These are phyloP conservation scores for Metallyticus violacea DNA, from an alignment of 2,888 invertebrate species.

Conservation along the genomic window DNA sequence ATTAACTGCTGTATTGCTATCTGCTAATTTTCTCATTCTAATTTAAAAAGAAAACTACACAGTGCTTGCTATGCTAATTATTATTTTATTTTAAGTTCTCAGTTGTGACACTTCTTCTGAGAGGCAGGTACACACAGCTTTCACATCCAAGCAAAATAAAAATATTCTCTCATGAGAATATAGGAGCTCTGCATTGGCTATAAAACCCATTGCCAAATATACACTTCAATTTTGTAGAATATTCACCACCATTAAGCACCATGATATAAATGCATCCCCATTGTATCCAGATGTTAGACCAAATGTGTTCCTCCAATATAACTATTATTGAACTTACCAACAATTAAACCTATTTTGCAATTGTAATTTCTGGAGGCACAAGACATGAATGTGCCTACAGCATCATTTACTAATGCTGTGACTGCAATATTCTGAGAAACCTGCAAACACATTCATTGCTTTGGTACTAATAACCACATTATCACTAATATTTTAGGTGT, in stretches of 20 bases:
- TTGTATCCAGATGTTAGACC: not conserved
- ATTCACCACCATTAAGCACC: not conserved
- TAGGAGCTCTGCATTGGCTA: not conserved
- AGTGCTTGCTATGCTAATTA: too few relatives aligned
- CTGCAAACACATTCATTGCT: constrained; percentile 50
- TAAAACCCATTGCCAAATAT: not conserved
- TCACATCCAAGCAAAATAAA: too few relatives aligned
- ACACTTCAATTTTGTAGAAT: not conserved
- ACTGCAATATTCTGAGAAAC: constrained; percentile 74
- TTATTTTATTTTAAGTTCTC: too few relatives aligned
- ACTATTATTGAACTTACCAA: constrained; percentile 60
- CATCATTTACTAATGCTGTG: constrained; percentile 90
- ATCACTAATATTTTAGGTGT: too few relatives aligned
- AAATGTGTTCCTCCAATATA: not conserved
- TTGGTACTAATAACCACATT: not conserved
- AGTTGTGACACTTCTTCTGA: too few relatives aligned
- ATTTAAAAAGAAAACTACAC: too few relatives aligned
- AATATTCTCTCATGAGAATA: too few relatives aligned
- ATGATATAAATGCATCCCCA: too few relatives aligned
- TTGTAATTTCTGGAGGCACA: constrained; percentile 78
- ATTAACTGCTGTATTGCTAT: too few relatives aligned
- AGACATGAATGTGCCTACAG: constrained; percentile 90
- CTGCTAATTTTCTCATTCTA: too few relatives aligned
- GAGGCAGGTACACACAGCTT: too few relatives aligned
- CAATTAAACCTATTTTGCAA: constrained; percentile 79